Evolutionary conservation across 2,797 vertebrate species (phyloP).

Genomic region (Paratrypauchen microcephalus): DNA sequence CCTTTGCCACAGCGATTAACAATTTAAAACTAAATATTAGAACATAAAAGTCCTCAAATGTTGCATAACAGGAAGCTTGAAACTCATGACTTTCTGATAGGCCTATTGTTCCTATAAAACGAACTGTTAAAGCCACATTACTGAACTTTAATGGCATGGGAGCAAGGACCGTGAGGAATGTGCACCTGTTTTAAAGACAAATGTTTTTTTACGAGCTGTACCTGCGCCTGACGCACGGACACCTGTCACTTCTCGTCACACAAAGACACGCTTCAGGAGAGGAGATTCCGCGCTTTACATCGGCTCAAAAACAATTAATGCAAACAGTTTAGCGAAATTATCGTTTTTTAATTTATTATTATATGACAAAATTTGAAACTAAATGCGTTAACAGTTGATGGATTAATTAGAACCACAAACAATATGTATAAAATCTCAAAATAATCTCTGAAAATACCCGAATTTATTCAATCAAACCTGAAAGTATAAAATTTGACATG

Average conservation of each 20-base stretch:
- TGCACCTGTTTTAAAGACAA: conserved; percentile 25
- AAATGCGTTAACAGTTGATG: neutral
- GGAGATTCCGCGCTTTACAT: neutral
- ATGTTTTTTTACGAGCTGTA: conserved; percentile 1
- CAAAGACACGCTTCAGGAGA: neutral
- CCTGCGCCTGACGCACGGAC: conserved; percentile 23
- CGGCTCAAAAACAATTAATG: neutral
- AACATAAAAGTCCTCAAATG: no score
- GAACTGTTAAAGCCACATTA: neutral
- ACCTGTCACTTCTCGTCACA: conserved; percentile 44
- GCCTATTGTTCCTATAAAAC: no score
- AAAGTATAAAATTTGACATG: neutral
- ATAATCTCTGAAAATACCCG: neutral
- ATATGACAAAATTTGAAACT: neutral
- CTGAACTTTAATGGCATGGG: neutral
- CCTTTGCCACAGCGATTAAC: no score
- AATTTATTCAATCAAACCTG: neutral
- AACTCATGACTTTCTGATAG: no score
- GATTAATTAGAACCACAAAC: neutral
- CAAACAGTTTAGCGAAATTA: neutral
- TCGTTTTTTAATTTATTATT: neutral
- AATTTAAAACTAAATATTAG: no score
- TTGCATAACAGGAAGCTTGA: no score
- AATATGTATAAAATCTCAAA: neutral
- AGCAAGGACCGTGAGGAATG: neutral